Percentiles rank a stretch among this genome's conserved stretches.
Conservation (phyloP, 2,113 vertebrate species). For the Tupaia chinensis region DNA sequence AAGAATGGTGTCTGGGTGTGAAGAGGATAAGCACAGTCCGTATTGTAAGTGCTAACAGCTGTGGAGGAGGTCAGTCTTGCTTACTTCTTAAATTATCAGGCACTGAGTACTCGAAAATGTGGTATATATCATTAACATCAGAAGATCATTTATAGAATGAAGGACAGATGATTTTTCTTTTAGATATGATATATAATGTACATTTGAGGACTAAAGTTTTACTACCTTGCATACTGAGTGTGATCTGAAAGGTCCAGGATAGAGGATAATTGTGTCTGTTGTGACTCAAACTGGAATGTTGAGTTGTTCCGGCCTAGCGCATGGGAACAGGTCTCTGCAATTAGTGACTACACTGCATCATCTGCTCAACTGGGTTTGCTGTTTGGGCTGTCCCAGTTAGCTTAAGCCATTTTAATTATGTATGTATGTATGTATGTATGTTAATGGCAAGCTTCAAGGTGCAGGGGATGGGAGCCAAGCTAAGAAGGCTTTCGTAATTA, state of each 20-base stretch:
- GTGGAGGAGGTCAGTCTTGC: background rate
- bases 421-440: no score
- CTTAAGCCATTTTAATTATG: background rate
- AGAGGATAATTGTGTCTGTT: background rate
- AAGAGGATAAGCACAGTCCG: background rate
- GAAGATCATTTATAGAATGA: background rate
- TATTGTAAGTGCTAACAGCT: background rate
- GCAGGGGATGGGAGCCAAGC: background rate
- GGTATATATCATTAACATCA: background rate
- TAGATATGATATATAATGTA: background rate
- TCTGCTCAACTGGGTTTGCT: background rate
- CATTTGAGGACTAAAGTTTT: background rate
- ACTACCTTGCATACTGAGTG: background rate
- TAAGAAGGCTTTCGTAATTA: background rate
- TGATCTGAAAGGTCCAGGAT: background rate
- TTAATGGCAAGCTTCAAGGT: background rate
- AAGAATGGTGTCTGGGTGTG: background rate
- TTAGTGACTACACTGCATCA: accelerated
- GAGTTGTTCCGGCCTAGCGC: background rate
- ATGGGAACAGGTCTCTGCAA: background rate
- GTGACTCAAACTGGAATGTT: background rate
- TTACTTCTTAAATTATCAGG: background rate
- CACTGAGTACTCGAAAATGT: background rate
- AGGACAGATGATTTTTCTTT: background rate
- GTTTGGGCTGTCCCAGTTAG: background rate